phyloP scores from a whole-genome alignment of 1,140 invertebrate genomes.

The Bemisia tabaci region DNA sequence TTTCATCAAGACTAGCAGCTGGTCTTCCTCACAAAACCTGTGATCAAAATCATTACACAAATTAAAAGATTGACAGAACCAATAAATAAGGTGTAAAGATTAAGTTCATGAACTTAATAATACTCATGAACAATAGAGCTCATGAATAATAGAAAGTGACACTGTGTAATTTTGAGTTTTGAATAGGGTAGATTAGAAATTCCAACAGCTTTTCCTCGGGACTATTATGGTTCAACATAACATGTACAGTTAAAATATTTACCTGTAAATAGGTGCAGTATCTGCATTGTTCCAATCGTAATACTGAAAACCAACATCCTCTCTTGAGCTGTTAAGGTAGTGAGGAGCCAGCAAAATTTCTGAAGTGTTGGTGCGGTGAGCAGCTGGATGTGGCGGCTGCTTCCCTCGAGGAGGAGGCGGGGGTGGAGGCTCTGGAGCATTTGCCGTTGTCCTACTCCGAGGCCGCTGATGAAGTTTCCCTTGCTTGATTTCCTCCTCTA shows the following conservation, averaged over 20 bases:
- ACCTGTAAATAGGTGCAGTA: slow-evolving; percentile 21
- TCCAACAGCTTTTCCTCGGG: too few relatives aligned
- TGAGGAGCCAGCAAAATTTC: slow-evolving; percentile 63
- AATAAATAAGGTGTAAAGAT: not conserved
- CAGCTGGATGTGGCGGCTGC: slow-evolving; percentile 31
- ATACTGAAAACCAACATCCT: slow-evolving; percentile 22
- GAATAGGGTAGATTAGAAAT: too few relatives aligned
- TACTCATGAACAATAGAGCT: slow-evolving; percentile 32
- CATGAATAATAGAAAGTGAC: slow-evolving; percentile 16
- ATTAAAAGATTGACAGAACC: not conserved
- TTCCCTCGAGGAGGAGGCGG: slow-evolving; percentile 23
- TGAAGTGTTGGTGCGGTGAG: slow-evolving; percentile 39
- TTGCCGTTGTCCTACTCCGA: slow-evolving; percentile 34
- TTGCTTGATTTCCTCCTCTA: slow-evolving; percentile 75
- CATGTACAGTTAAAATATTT: too few relatives aligned
- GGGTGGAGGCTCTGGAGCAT: slow-evolving; percentile 23
- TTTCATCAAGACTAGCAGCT: slow-evolving; percentile 29
- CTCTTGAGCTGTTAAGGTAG: slow-evolving; percentile 36
- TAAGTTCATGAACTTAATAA: slow-evolving; percentile 4
- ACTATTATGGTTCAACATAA: too few relatives aligned
- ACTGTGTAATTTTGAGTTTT: too few relatives aligned
- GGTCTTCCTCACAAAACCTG: slow-evolving; percentile 3
- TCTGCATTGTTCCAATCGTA: slow-evolving; percentile 19
- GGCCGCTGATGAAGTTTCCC: slow-evolving; percentile 48
- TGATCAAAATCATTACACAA: not conserved